These are phyloP conservation scores for Collichthys lucidus DNA, from an alignment of 2,113 vertebrate genomes.

Conservation along the genomic window DNA sequence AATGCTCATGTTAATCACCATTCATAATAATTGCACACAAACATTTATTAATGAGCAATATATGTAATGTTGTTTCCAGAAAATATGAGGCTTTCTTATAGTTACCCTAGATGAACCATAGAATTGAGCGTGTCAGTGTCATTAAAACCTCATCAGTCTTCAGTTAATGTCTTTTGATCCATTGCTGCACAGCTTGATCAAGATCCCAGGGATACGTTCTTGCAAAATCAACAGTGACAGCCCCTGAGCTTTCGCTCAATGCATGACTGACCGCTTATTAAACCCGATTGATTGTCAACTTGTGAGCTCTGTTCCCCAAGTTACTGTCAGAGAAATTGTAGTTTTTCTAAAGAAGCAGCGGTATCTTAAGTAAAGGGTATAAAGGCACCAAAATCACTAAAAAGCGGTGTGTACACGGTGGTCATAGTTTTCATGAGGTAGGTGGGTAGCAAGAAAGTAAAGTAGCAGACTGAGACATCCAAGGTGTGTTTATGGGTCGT, in stretches of 20 bases:
- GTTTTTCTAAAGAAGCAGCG: slow-evolving; percentile 10
- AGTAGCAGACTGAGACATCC: not conserved
- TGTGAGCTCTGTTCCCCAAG: slow-evolving; percentile 35
- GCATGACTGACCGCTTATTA: slow-evolving; percentile 69
- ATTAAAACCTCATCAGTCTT: slow-evolving; percentile 59
- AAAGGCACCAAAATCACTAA: not conserved
- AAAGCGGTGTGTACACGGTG: not conserved
- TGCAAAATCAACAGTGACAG: slow-evolving; percentile 65
- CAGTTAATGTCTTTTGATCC: slow-evolving; percentile 69
- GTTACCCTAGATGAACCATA: slow-evolving; percentile 4
- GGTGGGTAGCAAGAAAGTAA: not conserved
- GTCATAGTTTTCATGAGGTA: not conserved
- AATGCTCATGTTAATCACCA: not conserved
- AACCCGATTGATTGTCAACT: slow-evolving; percentile 59
- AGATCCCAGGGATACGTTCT: slow-evolving; percentile 55
- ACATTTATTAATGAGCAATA: not conserved
- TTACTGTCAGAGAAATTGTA: slow-evolving; percentile 29
- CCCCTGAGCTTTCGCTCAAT: slow-evolving; percentile 38
- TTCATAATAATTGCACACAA: not conserved
- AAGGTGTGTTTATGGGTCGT: not conserved
- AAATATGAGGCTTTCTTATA: not conserved
- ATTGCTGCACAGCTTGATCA: slow-evolving; percentile 57
- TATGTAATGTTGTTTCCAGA: not conserved
- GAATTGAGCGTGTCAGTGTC: slow-evolving; percentile 44
- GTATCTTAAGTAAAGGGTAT: not conserved